Conservation (phyloP, 2,113 vertebrate genomes). For the Oryzias woworae region DNA sequence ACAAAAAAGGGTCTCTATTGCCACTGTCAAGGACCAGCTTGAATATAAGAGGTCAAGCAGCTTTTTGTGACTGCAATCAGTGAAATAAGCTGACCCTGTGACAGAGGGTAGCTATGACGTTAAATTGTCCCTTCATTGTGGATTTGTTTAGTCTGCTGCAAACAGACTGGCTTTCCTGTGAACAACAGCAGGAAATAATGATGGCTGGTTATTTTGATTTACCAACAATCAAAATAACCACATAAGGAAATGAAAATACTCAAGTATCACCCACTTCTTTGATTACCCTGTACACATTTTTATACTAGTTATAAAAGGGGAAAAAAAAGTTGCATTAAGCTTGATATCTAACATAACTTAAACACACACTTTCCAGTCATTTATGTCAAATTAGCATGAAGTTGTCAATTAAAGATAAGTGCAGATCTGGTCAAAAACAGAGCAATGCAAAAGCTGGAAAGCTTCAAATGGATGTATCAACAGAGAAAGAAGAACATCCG, state of each 20-base stretch:
- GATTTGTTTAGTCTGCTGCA: constrained; percentile 29
- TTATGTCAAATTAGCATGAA: too few species aligned
- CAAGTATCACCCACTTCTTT: too few species aligned
- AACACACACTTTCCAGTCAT: too few species aligned
- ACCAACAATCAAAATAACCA: constrained; percentile 1
- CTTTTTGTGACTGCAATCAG: constrained; percentile 20
- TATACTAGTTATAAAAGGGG: too few species aligned
- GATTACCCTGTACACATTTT: too few species aligned
- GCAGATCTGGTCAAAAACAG: too few species aligned
- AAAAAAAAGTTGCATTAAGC: too few species aligned
- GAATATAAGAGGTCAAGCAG: constrained; percentile 27
- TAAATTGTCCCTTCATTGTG: constrained; percentile 31
- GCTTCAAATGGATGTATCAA: background rate
- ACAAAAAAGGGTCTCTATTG: constrained; percentile 20
- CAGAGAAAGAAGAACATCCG: constrained; percentile 9
- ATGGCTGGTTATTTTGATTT: constrained; percentile 7
- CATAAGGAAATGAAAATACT: background rate
- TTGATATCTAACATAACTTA: too few species aligned
- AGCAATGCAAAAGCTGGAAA: too few species aligned
- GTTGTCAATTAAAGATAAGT: too few species aligned
- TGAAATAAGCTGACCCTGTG: constrained; percentile 23
- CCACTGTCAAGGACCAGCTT: constrained; percentile 22
- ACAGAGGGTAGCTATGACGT: constrained; percentile 43
- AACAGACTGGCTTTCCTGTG: constrained; percentile 21
- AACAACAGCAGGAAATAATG: constrained; percentile 16